A percentile compares a stretch with the other conserved stretches of the same genome.
Conservation (phyloP, 2,888 invertebrate species). For the Hesperia comma region DNA sequence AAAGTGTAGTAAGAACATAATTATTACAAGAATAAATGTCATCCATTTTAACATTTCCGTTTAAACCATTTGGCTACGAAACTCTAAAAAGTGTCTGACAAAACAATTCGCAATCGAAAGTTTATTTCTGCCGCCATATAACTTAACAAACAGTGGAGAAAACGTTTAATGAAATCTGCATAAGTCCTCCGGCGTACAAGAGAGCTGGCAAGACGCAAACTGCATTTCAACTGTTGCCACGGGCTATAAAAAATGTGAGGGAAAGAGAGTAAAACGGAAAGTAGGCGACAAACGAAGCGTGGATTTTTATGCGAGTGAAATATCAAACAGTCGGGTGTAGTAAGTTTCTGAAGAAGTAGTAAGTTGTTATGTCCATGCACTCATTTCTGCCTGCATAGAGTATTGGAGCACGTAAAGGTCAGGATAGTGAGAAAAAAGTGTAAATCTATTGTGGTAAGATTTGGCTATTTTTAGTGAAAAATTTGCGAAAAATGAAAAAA, state of each 20-base stretch:
- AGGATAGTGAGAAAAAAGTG: too few relatives aligned
- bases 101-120: constrained; percentile 49
- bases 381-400: too few relatives aligned
- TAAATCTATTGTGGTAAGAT: too few relatives aligned
- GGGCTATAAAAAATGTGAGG: constrained; percentile 51
- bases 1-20: too few relatives aligned
- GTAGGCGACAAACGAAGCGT: constrained; percentile 64
- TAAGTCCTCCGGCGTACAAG: constrained; percentile 57
- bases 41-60: not conserved
- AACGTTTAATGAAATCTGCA: constrained; percentile 60
- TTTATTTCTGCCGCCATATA: constrained; percentile 45
- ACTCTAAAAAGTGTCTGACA: constrained; percentile 41
- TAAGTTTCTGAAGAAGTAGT: not conserved
- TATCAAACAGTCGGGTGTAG: not conserved
- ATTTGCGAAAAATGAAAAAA: too few relatives aligned
- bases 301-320: constrained; percentile 44
- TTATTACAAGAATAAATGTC: not conserved
- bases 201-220: constrained; percentile 66
- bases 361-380: not conserved
- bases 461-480: too few relatives aligned
- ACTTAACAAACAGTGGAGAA: constrained; percentile 45
- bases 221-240: constrained; percentile 62
- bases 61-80: not conserved
- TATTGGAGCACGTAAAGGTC: too few relatives aligned
- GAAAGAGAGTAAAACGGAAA: constrained; percentile 56